Conservation (phyloP, 1,140 invertebrate genomes). For the Hormaphis cornu region DNA sequence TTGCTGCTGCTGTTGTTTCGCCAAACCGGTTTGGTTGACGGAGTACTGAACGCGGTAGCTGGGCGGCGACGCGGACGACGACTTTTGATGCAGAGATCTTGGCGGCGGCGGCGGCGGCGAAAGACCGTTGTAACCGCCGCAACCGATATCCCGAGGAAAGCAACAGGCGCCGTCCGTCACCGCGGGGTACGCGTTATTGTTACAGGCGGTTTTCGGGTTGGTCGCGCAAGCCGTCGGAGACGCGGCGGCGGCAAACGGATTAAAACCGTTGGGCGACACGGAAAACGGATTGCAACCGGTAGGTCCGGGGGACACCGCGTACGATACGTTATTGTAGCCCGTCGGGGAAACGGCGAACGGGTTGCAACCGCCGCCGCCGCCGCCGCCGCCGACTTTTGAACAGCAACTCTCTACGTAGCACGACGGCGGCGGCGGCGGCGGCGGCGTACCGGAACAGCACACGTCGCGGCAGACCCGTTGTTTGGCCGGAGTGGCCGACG, state of each 20-base stretch:
- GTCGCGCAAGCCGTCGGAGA: not conserved
- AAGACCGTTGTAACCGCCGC: not conserved
- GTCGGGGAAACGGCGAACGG: not conserved
- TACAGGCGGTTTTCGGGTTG: not conserved
- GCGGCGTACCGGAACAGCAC: not conserved
- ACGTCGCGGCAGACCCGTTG: not conserved
- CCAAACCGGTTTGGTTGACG: not conserved
- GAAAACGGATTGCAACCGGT: not conserved
- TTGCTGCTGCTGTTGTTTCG: not conserved
- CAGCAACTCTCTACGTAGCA: not conserved
- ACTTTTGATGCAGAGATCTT: not conserved
- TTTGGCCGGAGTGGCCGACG: not conserved
- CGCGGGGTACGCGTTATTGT: not conserved
- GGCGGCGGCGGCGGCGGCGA: not conserved
- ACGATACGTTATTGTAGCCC: no score
- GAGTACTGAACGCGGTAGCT: not conserved
- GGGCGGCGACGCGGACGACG: conserved; percentile 23
- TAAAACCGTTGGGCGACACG: not conserved
- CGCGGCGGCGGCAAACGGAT: not conserved
- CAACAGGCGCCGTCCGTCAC: not conserved
- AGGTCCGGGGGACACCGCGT: no score
- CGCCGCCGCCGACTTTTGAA: not conserved
- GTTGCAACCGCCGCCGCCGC: not conserved
- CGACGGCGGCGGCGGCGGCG: not conserved
- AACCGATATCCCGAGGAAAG: not conserved